Evolutionary conservation across 2,888 invertebrate genomes (phyloP).

Genomic region (Xanthostigma xanthostigma): DNA sequence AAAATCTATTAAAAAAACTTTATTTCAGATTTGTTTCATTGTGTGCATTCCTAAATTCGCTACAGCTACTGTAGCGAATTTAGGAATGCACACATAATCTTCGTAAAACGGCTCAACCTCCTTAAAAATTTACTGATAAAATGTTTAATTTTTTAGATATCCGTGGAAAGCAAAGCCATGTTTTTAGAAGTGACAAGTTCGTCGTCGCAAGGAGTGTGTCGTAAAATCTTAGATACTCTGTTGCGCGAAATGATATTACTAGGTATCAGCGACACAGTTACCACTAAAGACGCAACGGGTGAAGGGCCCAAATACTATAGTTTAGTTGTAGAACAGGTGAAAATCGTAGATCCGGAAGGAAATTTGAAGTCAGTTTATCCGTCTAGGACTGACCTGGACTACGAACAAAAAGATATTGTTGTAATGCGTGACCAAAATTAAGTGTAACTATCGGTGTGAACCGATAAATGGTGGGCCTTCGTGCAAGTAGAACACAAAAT

Average conservation of each 20-base stretch:
- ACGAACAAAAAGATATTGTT: constrained; percentile 22
- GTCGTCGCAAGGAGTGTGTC: constrained; percentile 45
- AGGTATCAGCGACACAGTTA: constrained; percentile 29
- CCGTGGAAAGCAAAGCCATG: constrained; percentile 45
- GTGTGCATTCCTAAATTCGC: no score
- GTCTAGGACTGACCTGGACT: constrained; percentile 53
- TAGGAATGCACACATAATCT: no score
- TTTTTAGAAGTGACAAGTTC: constrained; percentile 66
- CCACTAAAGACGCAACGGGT: constrained; percentile 10
- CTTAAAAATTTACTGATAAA: background rate
- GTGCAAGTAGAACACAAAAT: no score
- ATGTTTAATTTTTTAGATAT: constrained; percentile 39
- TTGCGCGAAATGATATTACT: constrained; percentile 46
- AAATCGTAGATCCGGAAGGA: constrained; percentile 47
- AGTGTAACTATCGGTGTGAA: no score
- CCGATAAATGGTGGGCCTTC: no score
- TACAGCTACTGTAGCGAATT: no score
- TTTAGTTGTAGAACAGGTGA: constrained; percentile 48
- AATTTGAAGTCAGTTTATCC: constrained; percentile 66
- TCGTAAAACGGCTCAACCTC: no score
- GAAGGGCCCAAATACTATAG: constrained; percentile 21
- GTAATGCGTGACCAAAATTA: constrained; percentile 3
- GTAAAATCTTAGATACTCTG: constrained; percentile 49
- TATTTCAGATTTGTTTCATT: no score
- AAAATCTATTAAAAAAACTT: no score